Conservation (phyloP, 2,888 invertebrate genomes). For the Aphodius sticticus region DNA sequence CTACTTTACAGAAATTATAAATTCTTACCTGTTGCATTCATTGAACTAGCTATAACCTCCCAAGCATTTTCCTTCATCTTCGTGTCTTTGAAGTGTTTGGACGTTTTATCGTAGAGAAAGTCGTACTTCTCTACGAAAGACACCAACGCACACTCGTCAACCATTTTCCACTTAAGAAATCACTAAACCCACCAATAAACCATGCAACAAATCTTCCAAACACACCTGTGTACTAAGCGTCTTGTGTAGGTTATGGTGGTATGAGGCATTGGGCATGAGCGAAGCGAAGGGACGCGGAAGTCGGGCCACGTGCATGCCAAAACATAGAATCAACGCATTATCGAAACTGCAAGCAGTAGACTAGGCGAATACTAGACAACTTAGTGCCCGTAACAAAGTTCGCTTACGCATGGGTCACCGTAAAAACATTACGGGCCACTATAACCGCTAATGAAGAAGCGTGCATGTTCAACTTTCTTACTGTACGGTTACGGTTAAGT, state of each 20-base stretch:
- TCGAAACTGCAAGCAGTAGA: neutral
- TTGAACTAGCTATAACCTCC: neutral
- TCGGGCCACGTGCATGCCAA: neutral
- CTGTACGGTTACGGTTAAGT: too few species aligned
- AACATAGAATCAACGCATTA: neutral
- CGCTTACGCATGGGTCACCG: neutral
- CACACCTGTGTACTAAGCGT: neutral
- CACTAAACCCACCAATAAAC: too few species aligned
- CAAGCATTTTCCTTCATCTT: conserved; percentile 8
- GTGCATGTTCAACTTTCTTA: neutral
- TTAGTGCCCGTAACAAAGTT: neutral
- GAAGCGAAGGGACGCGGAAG: too few species aligned
- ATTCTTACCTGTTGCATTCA: neutral
- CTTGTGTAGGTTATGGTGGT: too few species aligned
- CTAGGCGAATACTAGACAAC: neutral
- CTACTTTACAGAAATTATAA: neutral
- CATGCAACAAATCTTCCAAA: neutral
- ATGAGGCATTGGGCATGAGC: too few species aligned
- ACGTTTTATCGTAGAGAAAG: conserved; percentile 9
- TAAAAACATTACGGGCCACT: neutral
- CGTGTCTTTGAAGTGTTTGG: neutral
- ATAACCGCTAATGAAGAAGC: neutral
- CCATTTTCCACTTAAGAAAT: neutral
- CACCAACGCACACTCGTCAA: neutral
- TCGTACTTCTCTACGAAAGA: neutral